These are phyloP conservation scores for Leuctra nigra DNA, from an alignment of 2,888 invertebrate species.

Conservation along the genomic window DNA sequence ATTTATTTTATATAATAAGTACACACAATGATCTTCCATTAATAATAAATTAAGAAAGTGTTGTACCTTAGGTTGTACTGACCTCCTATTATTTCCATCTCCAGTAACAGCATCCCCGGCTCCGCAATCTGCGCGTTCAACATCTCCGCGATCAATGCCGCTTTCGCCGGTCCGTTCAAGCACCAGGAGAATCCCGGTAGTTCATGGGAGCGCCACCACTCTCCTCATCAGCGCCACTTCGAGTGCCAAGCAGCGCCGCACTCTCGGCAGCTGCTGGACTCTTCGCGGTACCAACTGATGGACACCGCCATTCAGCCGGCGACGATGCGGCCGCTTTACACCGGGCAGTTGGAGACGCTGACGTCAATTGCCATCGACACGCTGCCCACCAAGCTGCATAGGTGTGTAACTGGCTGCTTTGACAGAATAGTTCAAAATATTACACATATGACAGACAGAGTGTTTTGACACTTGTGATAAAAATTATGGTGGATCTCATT, in stretches of 20 bases:
- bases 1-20: no score
- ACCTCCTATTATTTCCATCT: background rate
- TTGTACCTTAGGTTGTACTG: background rate
- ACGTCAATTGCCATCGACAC: constrained; percentile 78
- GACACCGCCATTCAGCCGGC: constrained; percentile 75
- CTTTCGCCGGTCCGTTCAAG: constrained; percentile 82
- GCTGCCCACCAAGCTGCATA: constrained; percentile 61
- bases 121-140: constrained; percentile 90
- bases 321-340: constrained; percentile 61
- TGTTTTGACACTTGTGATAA: no score
- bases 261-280: constrained; percentile 35
- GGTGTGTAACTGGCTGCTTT: constrained; percentile 33
- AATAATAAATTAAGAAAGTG: background rate
- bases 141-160: constrained; percentile 68
- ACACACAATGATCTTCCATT: background rate
- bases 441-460: no score
- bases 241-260: constrained; percentile 46
- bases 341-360: constrained; percentile 59
- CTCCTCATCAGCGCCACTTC: constrained; percentile 52
- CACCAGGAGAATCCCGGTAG: constrained; percentile 69
- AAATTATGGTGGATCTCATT: no score
- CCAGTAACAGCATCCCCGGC: constrained; percentile 78
- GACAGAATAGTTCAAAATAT: background rate
- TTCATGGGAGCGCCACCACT: constrained; percentile 65
- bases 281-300: constrained; percentile 73